phyloP scores from a whole-genome alignment of 2,888 invertebrate species.

The Caenorhabditis sp. region DNA sequence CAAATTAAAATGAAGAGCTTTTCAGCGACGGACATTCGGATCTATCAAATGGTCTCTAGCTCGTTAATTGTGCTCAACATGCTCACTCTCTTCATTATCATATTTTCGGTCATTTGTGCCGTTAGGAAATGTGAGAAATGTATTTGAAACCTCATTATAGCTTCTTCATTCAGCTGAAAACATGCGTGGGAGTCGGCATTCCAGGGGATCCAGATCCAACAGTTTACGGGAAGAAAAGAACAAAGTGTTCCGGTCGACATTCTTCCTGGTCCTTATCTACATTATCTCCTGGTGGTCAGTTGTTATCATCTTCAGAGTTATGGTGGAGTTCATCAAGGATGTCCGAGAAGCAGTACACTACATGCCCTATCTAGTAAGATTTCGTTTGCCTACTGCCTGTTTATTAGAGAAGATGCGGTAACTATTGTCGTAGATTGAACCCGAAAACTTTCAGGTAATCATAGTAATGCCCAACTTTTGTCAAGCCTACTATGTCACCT shows the following conservation, averaged over 20 bases:
- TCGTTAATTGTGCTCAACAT: slow-evolving; percentile 40
- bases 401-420: no score
- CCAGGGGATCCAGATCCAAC: slow-evolving; percentile 34
- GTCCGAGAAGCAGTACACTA: slow-evolving; percentile 28
- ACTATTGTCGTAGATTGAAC: not conserved
- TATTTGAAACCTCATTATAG: not conserved
- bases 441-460: slow-evolving; percentile 30
- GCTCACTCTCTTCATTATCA: slow-evolving; percentile 47
- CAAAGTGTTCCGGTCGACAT: slow-evolving; percentile 63
- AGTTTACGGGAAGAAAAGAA: slow-evolving; percentile 54
- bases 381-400: no score
- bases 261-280: slow-evolving; percentile 52
- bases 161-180: slow-evolving; percentile 30
- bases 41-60: slow-evolving; percentile 51
- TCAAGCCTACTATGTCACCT: slow-evolving; percentile 51
- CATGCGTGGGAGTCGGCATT: slow-evolving; percentile 59
- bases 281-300: slow-evolving; percentile 56
- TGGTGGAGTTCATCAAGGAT: slow-evolving; percentile 16
- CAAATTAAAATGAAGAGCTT: slow-evolving; percentile 4
- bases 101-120: slow-evolving; percentile 39
- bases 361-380: slow-evolving; percentile 53
- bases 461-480: slow-evolving; percentile 50
- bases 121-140: slow-evolving; percentile 51
- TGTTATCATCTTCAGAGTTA: slow-evolving; percentile 31
- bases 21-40: slow-evolving; percentile 54